A percentile compares a stretch with the other conserved stretches of the same genome.
Conservation (phyloP, 1,140 invertebrate genomes). For the Carcinoscorpius rotundicauda region DNA sequence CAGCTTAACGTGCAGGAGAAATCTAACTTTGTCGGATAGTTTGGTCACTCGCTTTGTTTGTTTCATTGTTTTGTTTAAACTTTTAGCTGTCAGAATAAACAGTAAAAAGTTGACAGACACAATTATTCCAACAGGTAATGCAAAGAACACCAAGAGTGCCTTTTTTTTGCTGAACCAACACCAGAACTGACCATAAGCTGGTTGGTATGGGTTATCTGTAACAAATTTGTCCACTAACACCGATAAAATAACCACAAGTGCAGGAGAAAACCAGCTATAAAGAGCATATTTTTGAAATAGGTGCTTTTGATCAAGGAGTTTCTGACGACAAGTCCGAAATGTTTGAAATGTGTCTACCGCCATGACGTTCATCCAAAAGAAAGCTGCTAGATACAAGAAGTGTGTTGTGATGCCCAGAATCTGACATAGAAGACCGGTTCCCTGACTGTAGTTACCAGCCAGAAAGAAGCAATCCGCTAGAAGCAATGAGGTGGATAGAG, state of each 20-base stretch:
- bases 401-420: conserved; percentile 66
- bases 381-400: conserved; percentile 83
- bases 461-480: conserved; percentile 39
- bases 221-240: conserved; percentile 25
- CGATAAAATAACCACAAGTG: conserved; percentile 25
- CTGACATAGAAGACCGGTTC: conserved; percentile 30
- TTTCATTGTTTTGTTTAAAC: conserved; percentile 13
- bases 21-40: conserved; percentile 23
- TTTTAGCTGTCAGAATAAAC: conserved; percentile 38
- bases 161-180: conserved; percentile 44
- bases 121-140: conserved; percentile 38
- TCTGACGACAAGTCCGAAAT: conserved; percentile 25
- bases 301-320: conserved; percentile 1
- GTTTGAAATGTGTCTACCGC: conserved; percentile 93
- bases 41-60: conserved; percentile 18
- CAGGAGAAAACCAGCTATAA: conserved; percentile 29
- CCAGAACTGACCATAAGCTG: conserved; percentile 27
- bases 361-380: conserved; percentile 94
- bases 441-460: conserved; percentile 23
- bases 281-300: conserved; percentile 26
- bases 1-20: conserved; percentile 39
- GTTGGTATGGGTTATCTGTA: conserved; percentile 17
- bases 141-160: conserved; percentile 42
- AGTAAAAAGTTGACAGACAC: conserved; percentile 38
- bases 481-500: conserved; percentile 37